Base-by-base conservation (phyloP, 2,113 vertebrate genomes). In the Haemorhous mexicanus region DNA sequence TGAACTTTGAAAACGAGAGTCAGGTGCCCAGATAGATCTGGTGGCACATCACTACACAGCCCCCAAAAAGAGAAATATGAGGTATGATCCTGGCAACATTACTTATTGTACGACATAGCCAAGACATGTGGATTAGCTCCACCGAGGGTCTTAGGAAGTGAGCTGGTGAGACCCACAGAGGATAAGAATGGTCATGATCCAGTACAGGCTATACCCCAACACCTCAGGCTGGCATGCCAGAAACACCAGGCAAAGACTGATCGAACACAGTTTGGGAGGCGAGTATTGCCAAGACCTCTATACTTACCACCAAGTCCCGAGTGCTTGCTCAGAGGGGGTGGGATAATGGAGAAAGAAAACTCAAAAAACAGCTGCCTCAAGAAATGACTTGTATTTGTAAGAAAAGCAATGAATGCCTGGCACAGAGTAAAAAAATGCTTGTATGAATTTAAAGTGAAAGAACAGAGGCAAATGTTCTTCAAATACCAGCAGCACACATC, bases 331-430 rank as follows among this genome's bases (percentile, higher is more conserved):
- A 95, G 92, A 91, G 90, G 82, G 92, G 91, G 81, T 95, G 89
- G 95, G 93, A 77, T 93, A 97, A 96, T 97, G 96, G 95, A 97
- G 96, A 97, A 97, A 97, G 95, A 97, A 97, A 97, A 97, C 97
- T 97, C 97, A 97, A 97, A 97, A 94, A 97, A 96, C 97, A 97
- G 94, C 96, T 97, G 96, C 95, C 96, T 97, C 97, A 97, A 97
- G 97, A 97, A 97, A 97, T 97, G 97, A 97, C 94, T 97, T 97
- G 96, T 97, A 97, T 97, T 97, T 97, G 96, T 97, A 97, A 96
- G 97, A 97, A 97, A 97, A 97, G 97, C 97, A 97, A 97, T 97
- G 97, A 97, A 97, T 95, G 96, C 94, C 95, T 97, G 95, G 97
- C 97, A 97, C 97, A 97, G 97, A 96, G 97, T 97, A 97, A 97